Base-by-base conservation (phyloP, 2,888 invertebrate genomes). In the Parasteatoda lunata region DNA sequence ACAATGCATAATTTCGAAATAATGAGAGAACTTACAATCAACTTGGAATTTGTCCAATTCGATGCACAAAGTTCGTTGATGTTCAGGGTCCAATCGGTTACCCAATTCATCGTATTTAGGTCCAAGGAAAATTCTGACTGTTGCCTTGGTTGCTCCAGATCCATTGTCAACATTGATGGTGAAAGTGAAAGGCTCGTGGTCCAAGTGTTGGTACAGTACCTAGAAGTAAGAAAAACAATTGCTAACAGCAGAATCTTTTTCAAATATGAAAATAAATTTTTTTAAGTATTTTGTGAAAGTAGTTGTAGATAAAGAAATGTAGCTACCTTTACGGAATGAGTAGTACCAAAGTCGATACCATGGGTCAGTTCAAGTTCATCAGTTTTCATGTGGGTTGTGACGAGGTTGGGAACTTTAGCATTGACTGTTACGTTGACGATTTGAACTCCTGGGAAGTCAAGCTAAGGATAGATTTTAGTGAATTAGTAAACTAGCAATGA, bases 311-410 rank as follows among this genome's bases (percentile, higher is more conserved):
- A 30, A 30, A n/a, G n/a, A n/a, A n/a, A 7, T 48, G 13, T 59
- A 0, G 4, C 47, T 71, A 88, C 88, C 72, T 80, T 80, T 4
- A 88, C 88, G 7, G 80, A 81, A 4, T 84, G 77, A 15, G 64
- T 15, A 6, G 84, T 84, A 54, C 84, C 84, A 45, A 88, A 88
- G 52, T 97, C 97, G 91, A 97, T 93, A 0, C 97, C 97, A 0
- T 96, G 94, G 0, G 95, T 94, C 68, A 97, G 91, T 91, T 97
- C 95, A 89, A 96, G 93, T 76, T 95, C 95, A 82, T 95, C 95
- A 92, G 95, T 94, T 93, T 95, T 95, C 96, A 96, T 97, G 84
- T 80, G 88, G 5, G 89, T 89, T 15, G 85, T 85, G n/a, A 89
- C 77, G 0, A 86, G 54, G 64, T 89, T 89, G 11, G 77, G 76